Conservation (phyloP, 92 coral and sea anemone genomes). For the Epizoanthus illoricatus region DNA sequence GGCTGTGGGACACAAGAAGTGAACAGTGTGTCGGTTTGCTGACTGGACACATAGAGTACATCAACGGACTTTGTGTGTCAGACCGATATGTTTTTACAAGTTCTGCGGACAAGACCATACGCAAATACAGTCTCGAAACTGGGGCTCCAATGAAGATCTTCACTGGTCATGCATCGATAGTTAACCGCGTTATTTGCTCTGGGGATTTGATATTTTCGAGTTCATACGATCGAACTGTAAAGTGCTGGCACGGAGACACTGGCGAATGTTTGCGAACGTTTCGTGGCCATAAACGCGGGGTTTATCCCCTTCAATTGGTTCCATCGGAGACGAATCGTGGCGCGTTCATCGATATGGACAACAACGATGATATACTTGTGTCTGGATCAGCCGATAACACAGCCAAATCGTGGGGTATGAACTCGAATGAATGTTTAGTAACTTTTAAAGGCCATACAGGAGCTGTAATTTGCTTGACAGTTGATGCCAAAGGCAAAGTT, state of each 20-base stretch:
- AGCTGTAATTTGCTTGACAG: slow-evolving; percentile 83
- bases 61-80: slow-evolving; percentile 77
- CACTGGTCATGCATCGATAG: slow-evolving; percentile 74
- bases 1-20: slow-evolving; percentile 91
- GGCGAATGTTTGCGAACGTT: slow-evolving; percentile 84
- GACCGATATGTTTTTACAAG: slow-evolving; percentile 86
- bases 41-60: slow-evolving; percentile 79
- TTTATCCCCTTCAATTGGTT: slow-evolving; percentile 76
- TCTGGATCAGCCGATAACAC: slow-evolving; percentile 92
- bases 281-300: slow-evolving; percentile 81
- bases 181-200: slow-evolving; percentile 77
- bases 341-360: slow-evolving; percentile 81
- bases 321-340: slow-evolving; percentile 86
- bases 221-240: slow-evolving; percentile 90
- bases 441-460: slow-evolving; percentile 86
- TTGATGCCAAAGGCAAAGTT: slow-evolving; percentile 81
- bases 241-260: slow-evolving; percentile 90
- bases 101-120: slow-evolving; percentile 86
- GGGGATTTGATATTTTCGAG: slow-evolving; percentile 89
- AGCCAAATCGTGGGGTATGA: slow-evolving; percentile 98
- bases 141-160: slow-evolving; percentile 64
- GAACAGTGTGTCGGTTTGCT: slow-evolving; percentile 82
- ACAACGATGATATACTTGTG: slow-evolving; percentile 83
- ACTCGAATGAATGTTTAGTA: slow-evolving; percentile 82
- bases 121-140: slow-evolving; percentile 90